A percentile compares a stretch with the other conserved stretches of the same genome.
phyloP scores from a whole-genome alignment of 2,113 vertebrate genomes.

The Vulpes lagopus region DNA sequence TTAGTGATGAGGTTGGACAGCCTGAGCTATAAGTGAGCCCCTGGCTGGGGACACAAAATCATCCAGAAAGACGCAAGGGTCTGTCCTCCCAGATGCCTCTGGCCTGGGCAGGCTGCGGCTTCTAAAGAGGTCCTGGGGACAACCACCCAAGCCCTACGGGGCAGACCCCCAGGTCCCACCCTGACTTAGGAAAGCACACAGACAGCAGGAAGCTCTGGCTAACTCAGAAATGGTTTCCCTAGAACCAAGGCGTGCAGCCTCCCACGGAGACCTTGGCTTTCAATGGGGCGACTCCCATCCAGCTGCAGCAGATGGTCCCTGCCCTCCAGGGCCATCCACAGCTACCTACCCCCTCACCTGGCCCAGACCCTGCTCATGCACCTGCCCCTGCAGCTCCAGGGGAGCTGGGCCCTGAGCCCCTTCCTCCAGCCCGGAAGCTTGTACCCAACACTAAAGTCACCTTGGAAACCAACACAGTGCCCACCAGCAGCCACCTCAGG shows the following conservation, averaged over 20 bases:
- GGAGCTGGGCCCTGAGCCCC: no score
- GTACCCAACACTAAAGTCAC: not conserved
- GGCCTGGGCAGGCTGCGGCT: not conserved
- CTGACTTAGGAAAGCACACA: not conserved
- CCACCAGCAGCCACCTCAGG: not conserved
- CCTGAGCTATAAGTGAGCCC: not conserved
- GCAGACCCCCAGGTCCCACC: no score
- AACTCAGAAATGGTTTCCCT: not conserved
- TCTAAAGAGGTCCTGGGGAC: not conserved
- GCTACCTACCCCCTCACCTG: no score
- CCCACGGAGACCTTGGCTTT: not conserved
- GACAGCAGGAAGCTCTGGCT: not conserved
- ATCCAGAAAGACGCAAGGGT: not conserved
- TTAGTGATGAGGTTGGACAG: not conserved
- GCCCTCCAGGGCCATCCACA: not conserved
- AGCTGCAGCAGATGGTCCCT: no score
- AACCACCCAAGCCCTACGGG: no score
- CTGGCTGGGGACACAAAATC: not conserved
- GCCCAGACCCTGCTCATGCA: no score
- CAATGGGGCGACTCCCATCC: not conserved
- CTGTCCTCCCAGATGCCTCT: not conserved
- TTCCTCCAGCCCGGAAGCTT: not conserved
- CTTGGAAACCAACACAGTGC: fast-evolving
- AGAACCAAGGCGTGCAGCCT: fast-evolving
- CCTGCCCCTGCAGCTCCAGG: not conserved